Percentiles rank a stretch among this genome's conserved stretches.
Evolutionary conservation across 2,888 invertebrate genomes (phyloP).

Genomic region (Phengaris alcon): DNA sequence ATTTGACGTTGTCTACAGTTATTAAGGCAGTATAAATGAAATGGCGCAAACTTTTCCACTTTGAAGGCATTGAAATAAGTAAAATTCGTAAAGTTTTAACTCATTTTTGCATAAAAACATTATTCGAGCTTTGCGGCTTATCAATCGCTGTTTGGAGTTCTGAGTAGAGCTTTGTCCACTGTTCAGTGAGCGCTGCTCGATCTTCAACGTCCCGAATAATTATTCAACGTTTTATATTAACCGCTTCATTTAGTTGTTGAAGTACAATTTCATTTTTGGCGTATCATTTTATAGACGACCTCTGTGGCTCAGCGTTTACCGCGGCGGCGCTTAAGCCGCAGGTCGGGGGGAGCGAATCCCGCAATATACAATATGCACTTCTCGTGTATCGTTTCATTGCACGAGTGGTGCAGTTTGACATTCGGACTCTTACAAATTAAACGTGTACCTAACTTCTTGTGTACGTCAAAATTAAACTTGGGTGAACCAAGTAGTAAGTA

Average conservation of each 20-base stretch:
- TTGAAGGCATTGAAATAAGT: conserved; percentile 2
- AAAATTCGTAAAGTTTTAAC: conserved; percentile 12
- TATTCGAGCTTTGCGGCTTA: conserved; percentile 9
- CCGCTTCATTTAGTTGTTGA: not conserved
- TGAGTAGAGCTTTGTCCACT: conserved; percentile 13
- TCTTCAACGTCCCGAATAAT: conserved; percentile 1
- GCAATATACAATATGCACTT: too few species aligned
- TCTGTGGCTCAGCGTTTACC: too few species aligned
- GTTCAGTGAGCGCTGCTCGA: not conserved
- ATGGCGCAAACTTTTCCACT: conserved; percentile 1
- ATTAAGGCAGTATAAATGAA: conserved; percentile 12
- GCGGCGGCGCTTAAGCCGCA: too few species aligned
- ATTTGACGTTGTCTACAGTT: not conserved
- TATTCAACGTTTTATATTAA: conserved; percentile 2
- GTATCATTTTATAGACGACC: not conserved
- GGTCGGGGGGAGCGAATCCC: too few species aligned
- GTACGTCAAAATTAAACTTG: too few species aligned
- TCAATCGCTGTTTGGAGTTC: not conserved
- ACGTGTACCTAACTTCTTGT: too few species aligned
- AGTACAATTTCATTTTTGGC: not conserved
- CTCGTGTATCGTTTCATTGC: too few species aligned
- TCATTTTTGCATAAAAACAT: conserved; percentile 24
- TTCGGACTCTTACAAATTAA: too few species aligned
- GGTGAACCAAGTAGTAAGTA: too few species aligned
- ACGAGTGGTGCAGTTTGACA: too few species aligned